Percentiles rank a stretch among this genome's conserved stretches.
phyloP scores from a whole-genome alignment of 2,888 invertebrate species.

The Acrobasis consociella region DNA sequence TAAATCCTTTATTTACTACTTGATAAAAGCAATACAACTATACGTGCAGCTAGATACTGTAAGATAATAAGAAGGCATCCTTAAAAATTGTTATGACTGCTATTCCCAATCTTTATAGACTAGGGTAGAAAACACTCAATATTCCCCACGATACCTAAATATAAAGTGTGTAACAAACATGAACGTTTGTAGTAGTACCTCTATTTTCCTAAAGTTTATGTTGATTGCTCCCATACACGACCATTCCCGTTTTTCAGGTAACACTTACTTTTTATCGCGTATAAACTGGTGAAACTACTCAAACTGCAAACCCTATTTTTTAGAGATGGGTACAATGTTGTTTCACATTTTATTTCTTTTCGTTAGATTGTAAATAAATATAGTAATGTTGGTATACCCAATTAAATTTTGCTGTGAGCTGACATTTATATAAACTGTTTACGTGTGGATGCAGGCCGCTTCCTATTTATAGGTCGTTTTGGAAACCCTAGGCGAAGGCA shows the following conservation, averaged over 20 bases:
- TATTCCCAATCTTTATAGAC: too few species aligned
- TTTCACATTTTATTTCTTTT: neutral
- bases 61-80: too few species aligned
- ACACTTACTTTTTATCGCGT: conserved; percentile 12
- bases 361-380: neutral
- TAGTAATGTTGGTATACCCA: neutral
- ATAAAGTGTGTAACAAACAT: conserved; percentile 13
- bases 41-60: too few species aligned
- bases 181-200: conserved; percentile 11
- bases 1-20: too few species aligned
- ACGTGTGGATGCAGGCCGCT: too few species aligned
- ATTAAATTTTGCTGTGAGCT: too few species aligned
- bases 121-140: neutral
- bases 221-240: conserved; percentile 14
- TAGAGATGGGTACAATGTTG: neutral
- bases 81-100: too few species aligned
- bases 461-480: too few species aligned
- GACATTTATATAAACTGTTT: too few species aligned
- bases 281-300: conserved; percentile 4
- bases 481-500: too few species aligned
- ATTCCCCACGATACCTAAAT: neutral
- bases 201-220: conserved; percentile 18
- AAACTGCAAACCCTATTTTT: neutral
- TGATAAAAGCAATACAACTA: too few species aligned
- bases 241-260: conserved; percentile 18